These are phyloP conservation scores for Calcarius lapponicus DNA, from an alignment of 2,797 vertebrate genomes.

Conservation along the genomic window DNA sequence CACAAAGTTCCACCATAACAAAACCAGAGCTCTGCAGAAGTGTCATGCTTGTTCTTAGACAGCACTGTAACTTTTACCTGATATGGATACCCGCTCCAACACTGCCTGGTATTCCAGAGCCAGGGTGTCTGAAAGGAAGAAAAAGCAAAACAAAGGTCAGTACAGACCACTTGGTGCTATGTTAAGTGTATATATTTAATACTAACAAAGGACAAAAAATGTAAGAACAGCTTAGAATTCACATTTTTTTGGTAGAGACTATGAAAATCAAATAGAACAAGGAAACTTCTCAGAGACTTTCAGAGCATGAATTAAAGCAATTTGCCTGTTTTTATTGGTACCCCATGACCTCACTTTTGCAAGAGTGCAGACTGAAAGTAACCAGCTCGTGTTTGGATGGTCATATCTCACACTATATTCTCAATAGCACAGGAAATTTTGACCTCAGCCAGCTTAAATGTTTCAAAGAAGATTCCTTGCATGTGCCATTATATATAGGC, in stretches of 20 bases:
- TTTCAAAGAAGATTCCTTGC: neutral
- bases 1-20: neutral
- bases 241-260: neutral
- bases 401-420: neutral
- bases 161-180: neutral
- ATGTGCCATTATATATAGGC: neutral
- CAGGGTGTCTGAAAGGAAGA: conserved; percentile 84
- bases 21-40: neutral
- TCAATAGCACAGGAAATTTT: neutral
- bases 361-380: neutral
- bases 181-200: neutral
- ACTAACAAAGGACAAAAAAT: neutral
- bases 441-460: neutral
- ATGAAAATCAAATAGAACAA: neutral
- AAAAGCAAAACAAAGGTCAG: neutral
- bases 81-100: conserved; percentile 97
- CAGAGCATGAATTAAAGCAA: neutral
- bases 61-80: conserved; percentile 84
- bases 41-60: neutral
- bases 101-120: conserved; percentile 96
- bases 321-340: neutral
- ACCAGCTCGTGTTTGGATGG: neutral
- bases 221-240: neutral
- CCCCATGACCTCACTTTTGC: neutral
- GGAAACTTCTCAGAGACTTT: neutral